These are phyloP conservation scores for Latheticus oryzae DNA, from an alignment of 2,888 invertebrate species.

Conservation along the genomic window DNA sequence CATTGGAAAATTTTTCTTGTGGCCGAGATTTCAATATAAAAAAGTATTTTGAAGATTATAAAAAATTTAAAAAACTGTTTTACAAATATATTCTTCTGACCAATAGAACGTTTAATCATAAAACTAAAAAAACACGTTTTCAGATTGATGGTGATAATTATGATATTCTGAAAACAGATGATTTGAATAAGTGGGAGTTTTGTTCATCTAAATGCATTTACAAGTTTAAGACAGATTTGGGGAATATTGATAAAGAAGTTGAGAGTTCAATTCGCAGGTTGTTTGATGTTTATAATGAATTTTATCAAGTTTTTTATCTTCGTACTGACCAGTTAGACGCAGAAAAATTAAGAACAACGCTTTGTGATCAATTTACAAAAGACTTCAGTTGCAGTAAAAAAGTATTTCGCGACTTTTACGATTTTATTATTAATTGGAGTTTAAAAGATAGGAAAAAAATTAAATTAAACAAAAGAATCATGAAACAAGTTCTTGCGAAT, in stretches of 20 bases:
- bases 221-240: background rate
- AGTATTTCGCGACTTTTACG: background rate
- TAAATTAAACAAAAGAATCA: background rate
- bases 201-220: background rate
- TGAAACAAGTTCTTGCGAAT: background rate
- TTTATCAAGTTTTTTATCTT: background rate
- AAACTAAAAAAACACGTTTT: background rate
- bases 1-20: too few relatives aligned
- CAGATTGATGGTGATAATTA: background rate
- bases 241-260: too few relatives aligned
- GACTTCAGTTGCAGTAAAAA: background rate
- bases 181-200: conserved; percentile 1
- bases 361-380: background rate
- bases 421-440: background rate
- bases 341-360: background rate
- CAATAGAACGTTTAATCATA: too few relatives aligned
- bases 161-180: background rate
- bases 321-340: background rate
- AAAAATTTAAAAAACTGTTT: too few relatives aligned
- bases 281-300: background rate
- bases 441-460: background rate
- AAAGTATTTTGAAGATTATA: too few relatives aligned
- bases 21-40: too few relatives aligned
- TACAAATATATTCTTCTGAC: too few relatives aligned
- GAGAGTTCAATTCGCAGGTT: too few relatives aligned